Percentiles rank a stretch among this genome's conserved stretches.
Evolutionary conservation across 2,888 invertebrate genomes (phyloP).

Genomic region (Pomacea canaliculata): DNA sequence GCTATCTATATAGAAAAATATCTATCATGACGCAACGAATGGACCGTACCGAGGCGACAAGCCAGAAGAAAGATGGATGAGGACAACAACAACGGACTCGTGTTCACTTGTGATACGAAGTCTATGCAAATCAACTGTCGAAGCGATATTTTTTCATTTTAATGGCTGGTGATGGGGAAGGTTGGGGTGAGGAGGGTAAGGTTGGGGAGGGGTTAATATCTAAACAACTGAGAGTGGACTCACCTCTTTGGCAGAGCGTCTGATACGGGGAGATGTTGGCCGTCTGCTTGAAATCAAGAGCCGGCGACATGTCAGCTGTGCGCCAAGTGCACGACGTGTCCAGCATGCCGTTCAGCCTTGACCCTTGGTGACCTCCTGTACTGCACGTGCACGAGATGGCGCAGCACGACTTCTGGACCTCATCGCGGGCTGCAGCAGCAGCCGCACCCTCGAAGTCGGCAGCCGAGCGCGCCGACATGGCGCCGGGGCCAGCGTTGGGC

Average conservation of each 20-base stretch:
- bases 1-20: too few species aligned
- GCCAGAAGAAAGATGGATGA: too few species aligned
- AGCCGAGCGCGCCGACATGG: slow-evolving; percentile 17
- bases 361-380: slow-evolving; percentile 26
- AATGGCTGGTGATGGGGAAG: too few species aligned
- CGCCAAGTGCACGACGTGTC: slow-evolving; percentile 45
- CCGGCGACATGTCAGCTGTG: slow-evolving; percentile 47
- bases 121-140: too few species aligned
- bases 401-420: slow-evolving; percentile 52
- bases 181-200: too few species aligned
- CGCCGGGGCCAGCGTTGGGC: slow-evolving; percentile 41
- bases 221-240: slow-evolving; percentile 16
- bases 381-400: slow-evolving; percentile 58
- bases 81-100: too few species aligned
- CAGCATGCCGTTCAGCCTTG: slow-evolving; percentile 23
- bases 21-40: too few species aligned
- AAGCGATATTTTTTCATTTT: too few species aligned
- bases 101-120: too few species aligned
- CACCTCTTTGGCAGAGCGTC: slow-evolving; percentile 56
- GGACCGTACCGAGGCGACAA: too few species aligned
- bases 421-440: slow-evolving; percentile 12
- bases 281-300: slow-evolving; percentile 57
- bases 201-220: too few species aligned
- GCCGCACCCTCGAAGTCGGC: slow-evolving; percentile 1
- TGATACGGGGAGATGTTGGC: slow-evolving; percentile 54